phyloP scores from a whole-genome alignment of 2,797 vertebrate species.

The Lagodon rhomboides region DNA sequence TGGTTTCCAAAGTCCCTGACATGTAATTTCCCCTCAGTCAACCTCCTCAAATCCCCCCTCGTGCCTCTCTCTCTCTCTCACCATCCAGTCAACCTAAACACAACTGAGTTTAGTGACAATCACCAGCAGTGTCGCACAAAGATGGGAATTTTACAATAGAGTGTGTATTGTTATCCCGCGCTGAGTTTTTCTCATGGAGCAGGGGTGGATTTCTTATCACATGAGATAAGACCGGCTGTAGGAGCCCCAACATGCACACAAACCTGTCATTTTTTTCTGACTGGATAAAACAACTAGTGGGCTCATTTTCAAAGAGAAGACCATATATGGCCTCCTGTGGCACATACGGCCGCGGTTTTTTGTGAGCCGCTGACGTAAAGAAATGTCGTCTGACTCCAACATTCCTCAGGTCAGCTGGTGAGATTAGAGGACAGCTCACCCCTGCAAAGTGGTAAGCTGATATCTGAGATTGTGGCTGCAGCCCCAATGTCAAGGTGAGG shows the following conservation, averaged over 20 bases:
- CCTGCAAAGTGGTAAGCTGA: constrained; percentile 70
- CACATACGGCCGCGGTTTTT: constrained; percentile 26
- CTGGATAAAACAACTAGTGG: constrained; percentile 10
- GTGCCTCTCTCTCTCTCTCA: constrained; percentile 47
- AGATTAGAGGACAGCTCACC: constrained; percentile 68
- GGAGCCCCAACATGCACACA: neutral
- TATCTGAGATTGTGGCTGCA: constrained; percentile 67
- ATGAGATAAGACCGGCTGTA: constrained; percentile 4
- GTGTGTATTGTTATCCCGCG: neutral
- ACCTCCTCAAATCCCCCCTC: constrained; percentile 61
- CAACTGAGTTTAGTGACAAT: constrained; percentile 37
- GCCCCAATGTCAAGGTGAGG: constrained; percentile 78
- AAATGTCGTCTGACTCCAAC: constrained; percentile 61
- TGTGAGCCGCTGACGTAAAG: constrained; percentile 58
- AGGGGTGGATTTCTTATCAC: constrained; percentile 14
- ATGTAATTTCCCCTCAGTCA: constrained; percentile 80
- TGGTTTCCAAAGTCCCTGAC: constrained; percentile 81
- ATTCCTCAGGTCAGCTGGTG: constrained; percentile 74
- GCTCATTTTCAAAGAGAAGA: constrained; percentile 32
- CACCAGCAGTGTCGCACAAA: constrained; percentile 23
- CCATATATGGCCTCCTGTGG: constrained; percentile 44
- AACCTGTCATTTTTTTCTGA: constrained; percentile 15
- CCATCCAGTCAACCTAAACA: constrained; percentile 38
- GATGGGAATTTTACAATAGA: constrained; percentile 9
- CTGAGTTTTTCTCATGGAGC: neutral